phyloP scores from a whole-genome alignment of 2,888 invertebrate genomes.

The Margaritifera margaritifera region DNA sequence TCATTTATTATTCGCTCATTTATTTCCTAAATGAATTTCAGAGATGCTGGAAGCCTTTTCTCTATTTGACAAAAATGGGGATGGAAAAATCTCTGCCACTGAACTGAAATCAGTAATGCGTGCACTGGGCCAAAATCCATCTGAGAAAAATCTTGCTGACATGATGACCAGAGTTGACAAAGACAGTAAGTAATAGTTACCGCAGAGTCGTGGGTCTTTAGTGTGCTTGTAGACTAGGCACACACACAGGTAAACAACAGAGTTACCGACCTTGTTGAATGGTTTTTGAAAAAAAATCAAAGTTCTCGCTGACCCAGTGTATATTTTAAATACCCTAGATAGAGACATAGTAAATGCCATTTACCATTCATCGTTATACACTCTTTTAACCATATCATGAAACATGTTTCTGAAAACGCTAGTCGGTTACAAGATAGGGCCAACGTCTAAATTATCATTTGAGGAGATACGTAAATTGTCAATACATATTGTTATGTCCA shows the following conservation, averaged over 20 bases:
- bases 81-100: slow-evolving; percentile 21
- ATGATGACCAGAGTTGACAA: slow-evolving; percentile 30
- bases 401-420: too few relatives aligned
- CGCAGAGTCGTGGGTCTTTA: background rate
- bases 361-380: too few relatives aligned
- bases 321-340: too few relatives aligned
- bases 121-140: slow-evolving; percentile 40
- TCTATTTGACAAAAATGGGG: slow-evolving; percentile 40
- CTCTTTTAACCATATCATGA: too few relatives aligned
- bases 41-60: slow-evolving; percentile 39
- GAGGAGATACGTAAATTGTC: too few relatives aligned
- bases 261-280: background rate
- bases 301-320: background rate
- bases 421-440: too few relatives aligned
- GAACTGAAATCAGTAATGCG: slow-evolving; percentile 39
- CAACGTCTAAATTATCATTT: too few relatives aligned
- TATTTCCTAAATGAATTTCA: slow-evolving; percentile 4
- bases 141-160: slow-evolving; percentile 21
- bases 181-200: slow-evolving; percentile 24
- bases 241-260: background rate
- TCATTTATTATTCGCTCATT: too few relatives aligned
- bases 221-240: background rate
- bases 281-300: too few relatives aligned
- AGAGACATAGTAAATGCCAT: too few relatives aligned
- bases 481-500: too few relatives aligned